These are phyloP conservation scores for Steinernema feltiae DNA, from an alignment of 1,140 invertebrate species.

Conservation along the genomic window DNA sequence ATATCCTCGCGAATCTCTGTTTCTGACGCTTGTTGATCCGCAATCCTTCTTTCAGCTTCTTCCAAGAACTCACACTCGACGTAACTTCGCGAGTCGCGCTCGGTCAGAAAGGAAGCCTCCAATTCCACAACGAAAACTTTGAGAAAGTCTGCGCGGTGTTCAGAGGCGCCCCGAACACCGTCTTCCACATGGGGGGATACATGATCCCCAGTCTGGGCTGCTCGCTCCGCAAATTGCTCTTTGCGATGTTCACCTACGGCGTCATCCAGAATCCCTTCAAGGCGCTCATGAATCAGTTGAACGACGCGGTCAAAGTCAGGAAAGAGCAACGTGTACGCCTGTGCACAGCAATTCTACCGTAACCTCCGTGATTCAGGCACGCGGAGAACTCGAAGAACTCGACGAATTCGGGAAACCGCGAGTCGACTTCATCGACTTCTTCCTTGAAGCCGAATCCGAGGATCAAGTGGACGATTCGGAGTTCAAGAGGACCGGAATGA, in stretches of 20 bases:
- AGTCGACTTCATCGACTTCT: conserved; percentile 16
- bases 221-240: background rate
- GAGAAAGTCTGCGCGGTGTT: background rate
- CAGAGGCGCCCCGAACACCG: background rate
- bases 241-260: background rate
- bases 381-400: background rate
- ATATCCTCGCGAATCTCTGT: too few species aligned
- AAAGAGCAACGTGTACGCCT: background rate
- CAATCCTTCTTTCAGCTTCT: too few species aligned
- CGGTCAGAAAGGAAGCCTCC: conserved; percentile 20
- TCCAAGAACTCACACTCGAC: conserved; percentile 30
- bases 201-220: background rate
- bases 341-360: background rate
- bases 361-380: background rate
- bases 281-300: background rate
- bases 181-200: background rate
- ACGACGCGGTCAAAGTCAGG: background rate
- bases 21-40: too few species aligned
- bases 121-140: conserved; percentile 24
- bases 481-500: background rate
- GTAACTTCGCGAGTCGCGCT: conserved; percentile 24
- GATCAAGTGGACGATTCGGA: background rate
- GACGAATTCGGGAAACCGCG: background rate
- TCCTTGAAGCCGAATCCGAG: conserved; percentile 11
- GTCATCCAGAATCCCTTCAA: conserved; percentile 3